These are phyloP conservation scores for Eupeodes latifasciatus DNA, from an alignment of 2,888 invertebrate species.

Conservation along the genomic window DNA sequence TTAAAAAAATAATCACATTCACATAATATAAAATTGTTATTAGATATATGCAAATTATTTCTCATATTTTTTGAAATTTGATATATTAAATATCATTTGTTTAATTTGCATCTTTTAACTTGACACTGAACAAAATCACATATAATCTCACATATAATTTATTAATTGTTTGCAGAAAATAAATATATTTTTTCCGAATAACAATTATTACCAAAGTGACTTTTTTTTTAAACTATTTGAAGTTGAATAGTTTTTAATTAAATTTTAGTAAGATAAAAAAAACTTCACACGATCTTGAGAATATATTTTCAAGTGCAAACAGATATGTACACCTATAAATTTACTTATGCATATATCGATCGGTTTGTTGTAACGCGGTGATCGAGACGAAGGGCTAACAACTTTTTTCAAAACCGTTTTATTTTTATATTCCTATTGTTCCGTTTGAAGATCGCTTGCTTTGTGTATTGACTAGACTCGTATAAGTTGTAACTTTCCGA, in stretches of 20 bases:
- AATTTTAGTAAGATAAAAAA: neutral
- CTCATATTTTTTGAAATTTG: constrained; percentile 61
- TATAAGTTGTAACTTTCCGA: neutral
- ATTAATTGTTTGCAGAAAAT: constrained; percentile 18
- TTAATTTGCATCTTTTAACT: constrained; percentile 23
- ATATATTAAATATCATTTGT: constrained; percentile 42
- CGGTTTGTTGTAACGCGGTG: neutral
- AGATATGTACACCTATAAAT: neutral
- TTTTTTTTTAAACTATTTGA: neutral
- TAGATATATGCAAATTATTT: constrained; percentile 25
- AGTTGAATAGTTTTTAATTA: neutral
- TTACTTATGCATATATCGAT: neutral
- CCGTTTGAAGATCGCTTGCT: neutral
- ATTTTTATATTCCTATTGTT: neutral
- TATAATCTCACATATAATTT: neutral
- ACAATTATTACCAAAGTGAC: neutral
- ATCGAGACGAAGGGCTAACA: constrained; percentile 53
- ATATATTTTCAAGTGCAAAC: constrained; percentile 43
- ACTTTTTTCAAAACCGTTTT: constrained; percentile 35
- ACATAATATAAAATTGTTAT: constrained; percentile 25
- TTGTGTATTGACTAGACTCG: neutral
- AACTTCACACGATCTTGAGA: constrained; percentile 53
- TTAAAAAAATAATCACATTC: constrained; percentile 36
- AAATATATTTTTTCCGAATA: neutral
- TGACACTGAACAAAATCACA: constrained; percentile 51